Percentiles rank a stretch among this genome's conserved stretches.
Conservation (phyloP, 2,797 vertebrate genomes). For the Galaxias olidus region DNA sequence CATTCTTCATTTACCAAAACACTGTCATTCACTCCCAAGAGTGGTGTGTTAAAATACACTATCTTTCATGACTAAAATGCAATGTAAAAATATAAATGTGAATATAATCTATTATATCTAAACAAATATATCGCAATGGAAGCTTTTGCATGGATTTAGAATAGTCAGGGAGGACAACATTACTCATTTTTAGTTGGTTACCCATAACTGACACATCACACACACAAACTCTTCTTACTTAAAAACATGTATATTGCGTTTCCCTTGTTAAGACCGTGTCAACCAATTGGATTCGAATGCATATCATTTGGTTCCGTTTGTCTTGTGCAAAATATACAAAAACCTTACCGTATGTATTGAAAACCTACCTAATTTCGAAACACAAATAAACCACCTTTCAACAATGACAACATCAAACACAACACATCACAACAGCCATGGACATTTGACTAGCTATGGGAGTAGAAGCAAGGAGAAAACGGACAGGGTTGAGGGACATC, state of each 20-base stretch:
- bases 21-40: constrained; percentile 60
- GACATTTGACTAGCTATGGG: constrained; percentile 29
- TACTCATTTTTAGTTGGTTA: constrained; percentile 71
- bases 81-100: constrained; percentile 81
- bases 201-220: constrained; percentile 68
- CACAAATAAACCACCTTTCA: constrained; percentile 58
- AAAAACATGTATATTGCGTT: constrained; percentile 71
- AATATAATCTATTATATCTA: constrained; percentile 71
- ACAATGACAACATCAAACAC: constrained; percentile 37
- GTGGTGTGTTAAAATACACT: constrained; percentile 61
- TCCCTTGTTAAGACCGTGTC: constrained; percentile 77
- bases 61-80: constrained; percentile 70
- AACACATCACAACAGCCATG: constrained; percentile 33
- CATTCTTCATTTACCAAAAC: constrained; percentile 77
- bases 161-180: constrained; percentile 57
- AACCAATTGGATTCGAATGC: constrained; percentile 65
- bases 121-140: constrained; percentile 64
- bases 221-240: constrained; percentile 55
- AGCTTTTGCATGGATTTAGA: constrained; percentile 63
- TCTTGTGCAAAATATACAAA: constrained; percentile 81
- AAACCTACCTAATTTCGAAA: constrained; percentile 61
- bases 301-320: constrained; percentile 81
- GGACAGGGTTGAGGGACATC: constrained; percentile 39
- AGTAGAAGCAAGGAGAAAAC: constrained; percentile 38
- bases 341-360: constrained; percentile 53